Evolutionary conservation across 2,888 invertebrate species (phyloP), one percentile per base, ranked within the genome.

Genomic region (Globia sparganii): DNA sequence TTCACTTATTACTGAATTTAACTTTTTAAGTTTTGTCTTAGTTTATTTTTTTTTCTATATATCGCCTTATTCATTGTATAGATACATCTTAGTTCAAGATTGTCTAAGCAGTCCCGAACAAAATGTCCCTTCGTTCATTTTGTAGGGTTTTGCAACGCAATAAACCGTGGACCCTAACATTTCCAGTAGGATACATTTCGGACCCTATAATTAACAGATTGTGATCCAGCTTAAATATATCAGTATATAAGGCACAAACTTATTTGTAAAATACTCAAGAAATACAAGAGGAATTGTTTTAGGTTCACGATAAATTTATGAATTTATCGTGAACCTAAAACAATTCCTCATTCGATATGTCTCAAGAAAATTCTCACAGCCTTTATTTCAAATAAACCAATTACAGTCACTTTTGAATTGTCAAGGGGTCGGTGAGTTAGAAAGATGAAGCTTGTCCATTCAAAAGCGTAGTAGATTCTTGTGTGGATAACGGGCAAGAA

Each of bases 121-220:
- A 69, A 46, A 59, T n/a, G 64, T 37, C 34, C 15, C 37, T 70
- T 13, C 43, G 25, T 71, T 28, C 37, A 73, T 70, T 80, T 70
- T 61, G 31, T 59, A 34, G 18, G 61, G 46, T 56, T 65, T 49
- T 2, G 18, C 15, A 34, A 62, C 53, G 64, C 66, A 67, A 76
- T 80, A 53, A 70, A 66, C 28, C 11, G n/a, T 56, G 6, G 43
- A 25, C 25, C 40, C 46, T 15, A 59, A 71, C 58, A 79, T 84
- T 83, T 72, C 80, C 66, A 25, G 61, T 34, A 40, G 49, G 58
- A 21, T 65, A 46, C 72, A 40, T 46, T 78, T 53, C 31, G 1
- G 53, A 59, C 46, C 67, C 28, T 70, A 61, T 56, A 65, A 79
- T 69, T 83, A 83, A 62, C 69, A 61, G 61, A 72, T 70, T 58